Evolutionary conservation across 2,113 vertebrate genomes (phyloP), one percentile per base, ranked within the genome.

Genomic region (Eptesicus fuscus): DNA sequence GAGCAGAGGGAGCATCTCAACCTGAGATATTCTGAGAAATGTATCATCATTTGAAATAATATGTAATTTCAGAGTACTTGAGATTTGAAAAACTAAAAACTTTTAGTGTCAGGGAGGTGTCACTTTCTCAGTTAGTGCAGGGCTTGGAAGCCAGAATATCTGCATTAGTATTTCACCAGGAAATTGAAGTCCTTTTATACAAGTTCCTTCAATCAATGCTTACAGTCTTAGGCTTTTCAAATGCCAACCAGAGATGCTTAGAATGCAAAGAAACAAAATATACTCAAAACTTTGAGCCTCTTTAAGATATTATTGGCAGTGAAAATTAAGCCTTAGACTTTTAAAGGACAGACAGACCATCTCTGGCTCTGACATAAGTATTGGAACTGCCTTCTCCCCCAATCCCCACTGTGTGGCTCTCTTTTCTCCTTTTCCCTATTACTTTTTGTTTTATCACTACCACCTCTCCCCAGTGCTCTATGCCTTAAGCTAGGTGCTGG

Each of bases 11-110:
- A n/a, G 8, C 12, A 74, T 88, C 6, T 88, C 23, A 49, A 83
- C 56, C 77, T 25, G 40, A 92, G 70, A 70, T 77, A 92, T 59
- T 89, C n/a, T 42, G 61, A 94, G 80, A 93, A 84, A 84, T 22
- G 30, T 37, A 53, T 70, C 40, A 73, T 92, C 35, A 88, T 74
- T 93, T 92, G 11, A 92, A 96, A 88, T 84, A 85, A 92, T 93
- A 90, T 74, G 67, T 53, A 93, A 74, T 93, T 97, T 85, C 40
- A 82, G 30, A 86, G 30, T 78, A 96, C 95, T 96, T 74, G 37
- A 90, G 77, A 90, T 90, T 95, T 85, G 83, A 76, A 86, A 94
- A 94, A 49, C 59, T 74, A 42, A 88, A 95, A 95, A 78, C 11
- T 37, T 90, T 94, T 86, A 69, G 53, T 90, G 73, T 84, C 40